A percentile compares a stretch with the other conserved stretches of the same genome.
These are phyloP conservation scores for Riparia riparia DNA, from an alignment of 2,113 vertebrate species.

Conservation along the genomic window DNA sequence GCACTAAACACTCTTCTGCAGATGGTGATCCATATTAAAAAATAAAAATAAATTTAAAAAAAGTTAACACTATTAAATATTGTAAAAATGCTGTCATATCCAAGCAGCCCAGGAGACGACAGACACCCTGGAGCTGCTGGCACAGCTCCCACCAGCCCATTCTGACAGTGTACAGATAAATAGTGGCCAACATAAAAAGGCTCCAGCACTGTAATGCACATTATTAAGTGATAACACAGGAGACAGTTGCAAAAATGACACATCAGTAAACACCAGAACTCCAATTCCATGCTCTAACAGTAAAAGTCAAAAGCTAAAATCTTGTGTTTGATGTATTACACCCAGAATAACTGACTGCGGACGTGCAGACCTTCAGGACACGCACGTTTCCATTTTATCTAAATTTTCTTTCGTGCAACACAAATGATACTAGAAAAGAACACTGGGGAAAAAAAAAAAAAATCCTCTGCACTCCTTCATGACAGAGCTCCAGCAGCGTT, in stretches of 20 bases:
- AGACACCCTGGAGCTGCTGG: too few species aligned
- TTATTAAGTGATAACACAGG: not conserved
- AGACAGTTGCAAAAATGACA: not conserved
- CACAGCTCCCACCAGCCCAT: not conserved
- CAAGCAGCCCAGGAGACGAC: not conserved
- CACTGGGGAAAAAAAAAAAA: not conserved
- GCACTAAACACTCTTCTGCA: too few species aligned
- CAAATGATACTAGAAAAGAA: not conserved
- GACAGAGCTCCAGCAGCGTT: fast-evolving
- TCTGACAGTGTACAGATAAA: not conserved
- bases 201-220: not conserved
- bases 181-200: not conserved
- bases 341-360: not conserved
- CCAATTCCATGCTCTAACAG: not conserved
- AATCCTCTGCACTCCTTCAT: not conserved
- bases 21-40: not conserved
- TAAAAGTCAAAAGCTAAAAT: not conserved
- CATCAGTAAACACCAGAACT: not conserved
- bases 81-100: not conserved
- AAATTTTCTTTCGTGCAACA: not conserved
- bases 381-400: fast-evolving
- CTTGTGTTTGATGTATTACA: not conserved
- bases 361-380: not conserved
- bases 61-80: not conserved
- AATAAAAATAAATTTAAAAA: too few species aligned